Evolutionary conservation across 2,797 vertebrate genomes (phyloP), one percentile per base, ranked within the genome.

Genomic region (Onychomys torridus): DNA sequence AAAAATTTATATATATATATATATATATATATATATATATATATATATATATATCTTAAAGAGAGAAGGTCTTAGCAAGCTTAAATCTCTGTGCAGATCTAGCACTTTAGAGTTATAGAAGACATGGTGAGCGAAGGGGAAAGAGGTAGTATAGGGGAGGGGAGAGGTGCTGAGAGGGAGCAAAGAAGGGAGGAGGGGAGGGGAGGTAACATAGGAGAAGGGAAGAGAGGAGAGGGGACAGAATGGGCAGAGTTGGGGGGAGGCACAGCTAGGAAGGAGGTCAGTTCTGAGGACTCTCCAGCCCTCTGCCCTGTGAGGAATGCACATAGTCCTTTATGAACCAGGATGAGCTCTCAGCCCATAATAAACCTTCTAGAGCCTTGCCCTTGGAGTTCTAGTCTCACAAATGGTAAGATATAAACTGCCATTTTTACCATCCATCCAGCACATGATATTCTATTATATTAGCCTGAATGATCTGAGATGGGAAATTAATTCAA

Each of bases 351-450:
- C 0, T 11, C 11, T 52, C 10, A 52, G 5, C 14, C 23, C 5
- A 19, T 1, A 10, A 1, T 5, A 8, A 52, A 61, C 14, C 43
- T 16, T 4, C 13, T 6, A 11, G 12, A 14, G 23, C n/a, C 63
- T 65, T 46, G 43, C 12, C 40, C 75, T 79, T 49, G 49, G 9
- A 37, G 9, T 59, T 52, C 27, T 10, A 32, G 23, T 1, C 37
- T 71, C 11, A 34, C 29, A 89, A 46, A 46, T 49, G 11, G 5
- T n/a, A 17, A 69, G 27, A 61, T 49, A 49, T 6, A 10, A 89
- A 52, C 27, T 14, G 52, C 25, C 12, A 23, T 17, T 37, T 34
- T 55, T 32, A n/a, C 46, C 40, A 43, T 29, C 7, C n/a, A 57
- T 13, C 5, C 27, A 17, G 11, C 17, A 9, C 79, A 27, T 71